Conservation (phyloP, 1,140 invertebrate species). For the Penaeus indicus region DNA sequence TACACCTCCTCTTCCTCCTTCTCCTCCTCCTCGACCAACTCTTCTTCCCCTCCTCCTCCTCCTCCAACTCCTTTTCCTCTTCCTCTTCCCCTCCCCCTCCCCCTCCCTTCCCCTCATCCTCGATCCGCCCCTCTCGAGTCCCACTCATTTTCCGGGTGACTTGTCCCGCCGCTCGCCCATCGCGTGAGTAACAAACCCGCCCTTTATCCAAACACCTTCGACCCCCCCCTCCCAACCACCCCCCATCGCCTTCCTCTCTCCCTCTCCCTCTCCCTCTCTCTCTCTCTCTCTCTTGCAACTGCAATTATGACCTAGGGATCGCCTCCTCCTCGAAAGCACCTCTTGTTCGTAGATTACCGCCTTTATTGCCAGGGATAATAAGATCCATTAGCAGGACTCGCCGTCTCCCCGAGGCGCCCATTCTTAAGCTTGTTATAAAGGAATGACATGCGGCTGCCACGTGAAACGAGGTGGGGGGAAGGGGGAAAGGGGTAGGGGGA, state of each 20-base stretch:
- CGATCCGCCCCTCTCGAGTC: neutral
- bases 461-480: neutral
- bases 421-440: neutral
- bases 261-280: neutral
- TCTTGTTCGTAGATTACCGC: too few species aligned
- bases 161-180: neutral
- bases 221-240: neutral
- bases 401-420: neutral
- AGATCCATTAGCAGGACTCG: neutral
- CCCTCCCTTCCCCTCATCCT: neutral
- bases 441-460: neutral
- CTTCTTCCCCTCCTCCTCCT: too few species aligned
- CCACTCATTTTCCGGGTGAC: constrained; percentile 34
- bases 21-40: too few species aligned
- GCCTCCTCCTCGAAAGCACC: too few species aligned
- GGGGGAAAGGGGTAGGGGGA: too few species aligned
- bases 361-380: too few species aligned
- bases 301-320: neutral
- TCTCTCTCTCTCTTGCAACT: neutral
- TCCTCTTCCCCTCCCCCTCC: neutral
- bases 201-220: neutral
- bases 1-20: too few species aligned
- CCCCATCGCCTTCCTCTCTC: neutral
- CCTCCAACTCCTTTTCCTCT: neutral
- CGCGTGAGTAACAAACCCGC: neutral